Base-by-base conservation (phyloP, 2,113 vertebrate species). In the Excalfactoria chinensis region DNA sequence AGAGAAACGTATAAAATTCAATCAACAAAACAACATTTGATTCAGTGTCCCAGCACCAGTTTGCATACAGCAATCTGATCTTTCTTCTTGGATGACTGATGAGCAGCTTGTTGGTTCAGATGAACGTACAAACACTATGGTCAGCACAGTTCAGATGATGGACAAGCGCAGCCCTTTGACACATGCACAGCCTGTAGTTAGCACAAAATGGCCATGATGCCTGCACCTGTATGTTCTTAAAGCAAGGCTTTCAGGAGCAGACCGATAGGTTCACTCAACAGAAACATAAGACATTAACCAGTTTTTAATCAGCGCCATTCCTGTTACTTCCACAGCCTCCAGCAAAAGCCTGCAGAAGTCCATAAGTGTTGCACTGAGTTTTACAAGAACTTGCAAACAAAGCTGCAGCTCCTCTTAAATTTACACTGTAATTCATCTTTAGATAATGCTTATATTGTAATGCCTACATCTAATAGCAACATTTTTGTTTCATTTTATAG, bases 331-430 rank as follows among this genome's bases (percentile, higher is more conserved):
- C 51, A 19, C 90, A 59, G 3, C 11, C 80, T 41, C 3, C 14
- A 71, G 41, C 3, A 63, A 56, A 84, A 25, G 4, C 0, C 0
- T 6, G 25, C 40, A 5, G 6, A 74, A 86, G 25, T 21, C 4
- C 1, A 0, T 4, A 67, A 34, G 11, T 56, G 81, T 48, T n/a
- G 6, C 49, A 66, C 16, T 58, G 19, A 58, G 2, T 5, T 53
- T 87, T 19, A 53, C 25, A 35, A 58, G 20, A 75, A 44, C 14
- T n/a, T 85, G 44, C 34, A 64, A 64, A 44, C 1, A 1, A 85
- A 78, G 67, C 20, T 25, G 35, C 16, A 70, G 21, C 15, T 11
- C 18, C 28, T 22, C 9, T 26, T 49, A 77, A 60, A 7, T 68
- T 64, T 30, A 62, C 25, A 22, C 40, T 63, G 32, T 11, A 59